Evolutionary conservation across 2,888 invertebrate genomes (phyloP).

Genomic region (Apodemia mormo): DNA sequence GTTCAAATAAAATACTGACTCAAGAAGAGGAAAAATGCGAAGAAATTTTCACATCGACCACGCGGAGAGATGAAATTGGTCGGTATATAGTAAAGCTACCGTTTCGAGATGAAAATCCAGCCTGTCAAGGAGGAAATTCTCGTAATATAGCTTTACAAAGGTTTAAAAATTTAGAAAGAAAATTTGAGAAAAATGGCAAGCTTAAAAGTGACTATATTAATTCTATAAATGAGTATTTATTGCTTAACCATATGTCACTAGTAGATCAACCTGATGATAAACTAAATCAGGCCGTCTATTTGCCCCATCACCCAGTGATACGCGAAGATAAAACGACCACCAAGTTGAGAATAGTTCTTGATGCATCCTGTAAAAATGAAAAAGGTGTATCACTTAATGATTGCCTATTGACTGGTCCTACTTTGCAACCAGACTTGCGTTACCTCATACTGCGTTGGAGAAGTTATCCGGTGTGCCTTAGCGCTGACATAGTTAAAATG

Average conservation of each 20-base stretch:
- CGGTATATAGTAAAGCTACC: slow-evolving; percentile 31
- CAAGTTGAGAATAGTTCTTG: slow-evolving; percentile 21
- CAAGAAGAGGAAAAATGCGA: slow-evolving; percentile 29
- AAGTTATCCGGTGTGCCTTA: slow-evolving; percentile 29
- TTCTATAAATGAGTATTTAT: not conserved
- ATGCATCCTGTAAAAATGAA: slow-evolving; percentile 33
- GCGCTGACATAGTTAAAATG: slow-evolving; percentile 42
- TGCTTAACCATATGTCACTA: not conserved
- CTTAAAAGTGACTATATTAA: not conserved
- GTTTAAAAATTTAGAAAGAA: slow-evolving; percentile 7
- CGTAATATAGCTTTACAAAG: slow-evolving; percentile 6
- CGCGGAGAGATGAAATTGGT: slow-evolving; percentile 29
- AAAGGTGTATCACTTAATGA: slow-evolving; percentile 39
- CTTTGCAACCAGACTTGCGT: slow-evolving; percentile 40
- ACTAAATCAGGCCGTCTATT: not conserved
- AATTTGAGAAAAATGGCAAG: not conserved
- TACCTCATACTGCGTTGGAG: slow-evolving; percentile 40
- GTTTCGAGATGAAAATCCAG: slow-evolving; percentile 5
- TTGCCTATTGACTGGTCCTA: slow-evolving; percentile 37
- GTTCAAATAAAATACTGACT: slow-evolving; percentile 20
- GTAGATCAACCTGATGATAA: not conserved
- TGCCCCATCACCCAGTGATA: slow-evolving; percentile 14
- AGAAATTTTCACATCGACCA: slow-evolving; percentile 23
- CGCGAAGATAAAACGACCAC: slow-evolving; percentile 13
- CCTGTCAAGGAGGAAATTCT: not conserved